These are phyloP conservation scores for Drosophila helvetica DNA, from an alignment of 2,888 invertebrate genomes.

Conservation along the genomic window DNA sequence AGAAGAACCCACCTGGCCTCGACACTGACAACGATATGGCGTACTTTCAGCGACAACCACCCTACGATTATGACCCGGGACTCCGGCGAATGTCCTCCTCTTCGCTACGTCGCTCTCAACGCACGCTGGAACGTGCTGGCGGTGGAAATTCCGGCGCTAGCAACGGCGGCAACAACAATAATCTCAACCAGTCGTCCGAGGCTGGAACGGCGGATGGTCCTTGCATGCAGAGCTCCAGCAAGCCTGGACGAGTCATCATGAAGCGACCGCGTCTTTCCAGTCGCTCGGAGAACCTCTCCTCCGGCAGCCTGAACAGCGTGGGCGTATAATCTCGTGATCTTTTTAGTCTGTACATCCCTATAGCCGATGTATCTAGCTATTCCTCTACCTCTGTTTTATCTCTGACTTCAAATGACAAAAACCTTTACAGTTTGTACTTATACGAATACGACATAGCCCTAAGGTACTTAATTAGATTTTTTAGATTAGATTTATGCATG, in stretches of 20 bases:
- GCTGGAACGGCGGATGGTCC: constrained; percentile 31
- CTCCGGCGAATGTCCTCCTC: constrained; percentile 67
- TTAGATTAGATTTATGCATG: constrained; percentile 39
- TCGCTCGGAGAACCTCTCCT: constrained; percentile 71
- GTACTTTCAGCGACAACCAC: constrained; percentile 61
- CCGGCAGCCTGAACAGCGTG: constrained; percentile 69
- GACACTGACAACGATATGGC: constrained; percentile 60
- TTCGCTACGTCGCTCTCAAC: constrained; percentile 69
- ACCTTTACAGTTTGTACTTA: constrained; percentile 57
- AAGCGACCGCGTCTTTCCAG: constrained; percentile 71
- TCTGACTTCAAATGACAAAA: constrained; percentile 59
- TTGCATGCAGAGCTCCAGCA: constrained; percentile 9
- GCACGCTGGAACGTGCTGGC: constrained; percentile 66
- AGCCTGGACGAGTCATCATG: constrained; percentile 57
- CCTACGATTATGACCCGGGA: constrained; percentile 60
- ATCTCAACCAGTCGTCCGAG: constrained; percentile 63
- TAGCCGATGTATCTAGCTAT: constrained; percentile 51
- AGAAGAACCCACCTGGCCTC: constrained; percentile 57
- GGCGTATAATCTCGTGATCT: constrained; percentile 75
- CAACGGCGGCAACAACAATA: constrained; percentile 69
- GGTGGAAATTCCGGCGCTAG: constrained; percentile 55
- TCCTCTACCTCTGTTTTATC: constrained; percentile 70
- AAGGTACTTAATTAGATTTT: constrained; percentile 68
- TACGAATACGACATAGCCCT: constrained; percentile 24
- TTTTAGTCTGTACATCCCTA: constrained; percentile 56